These are phyloP conservation scores for Progne subis DNA, from an alignment of 2,113 vertebrate species.

Conservation along the genomic window DNA sequence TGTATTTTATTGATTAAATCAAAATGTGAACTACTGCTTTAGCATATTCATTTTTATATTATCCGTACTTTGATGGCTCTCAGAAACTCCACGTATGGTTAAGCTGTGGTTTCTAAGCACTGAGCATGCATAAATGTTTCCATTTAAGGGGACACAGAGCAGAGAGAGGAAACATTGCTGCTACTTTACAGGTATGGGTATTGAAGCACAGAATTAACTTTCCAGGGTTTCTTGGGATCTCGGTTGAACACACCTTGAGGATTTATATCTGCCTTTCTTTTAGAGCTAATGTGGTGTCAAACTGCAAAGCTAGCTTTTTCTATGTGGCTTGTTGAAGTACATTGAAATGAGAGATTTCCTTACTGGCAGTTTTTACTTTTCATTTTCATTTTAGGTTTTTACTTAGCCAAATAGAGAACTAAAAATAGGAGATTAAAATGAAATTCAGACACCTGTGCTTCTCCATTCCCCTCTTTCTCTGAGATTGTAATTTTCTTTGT, in stretches of 20 bases:
- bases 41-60: neutral
- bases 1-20: neutral
- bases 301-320: neutral
- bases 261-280: neutral
- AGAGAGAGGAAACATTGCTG: neutral
- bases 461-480: neutral
- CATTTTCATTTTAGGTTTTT: neutral
- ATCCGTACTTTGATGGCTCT: neutral
- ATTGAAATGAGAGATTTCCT: neutral
- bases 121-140: neutral
- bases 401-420: neutral
- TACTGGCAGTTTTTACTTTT: neutral
- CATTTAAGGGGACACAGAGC: neutral
- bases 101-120: neutral
- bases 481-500: neutral
- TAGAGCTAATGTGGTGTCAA: neutral
- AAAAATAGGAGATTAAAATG: neutral
- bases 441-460: neutral
- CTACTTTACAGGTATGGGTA: neutral
- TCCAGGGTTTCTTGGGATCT: neutral
- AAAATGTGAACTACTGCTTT: neutral
- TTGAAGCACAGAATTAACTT: neutral
- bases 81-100: neutral
- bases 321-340: neutral
- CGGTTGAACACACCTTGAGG: neutral